These are phyloP conservation scores for Mionectes olivaceus DNA, from an alignment of 2,797 vertebrate genomes.

Conservation along the genomic window DNA sequence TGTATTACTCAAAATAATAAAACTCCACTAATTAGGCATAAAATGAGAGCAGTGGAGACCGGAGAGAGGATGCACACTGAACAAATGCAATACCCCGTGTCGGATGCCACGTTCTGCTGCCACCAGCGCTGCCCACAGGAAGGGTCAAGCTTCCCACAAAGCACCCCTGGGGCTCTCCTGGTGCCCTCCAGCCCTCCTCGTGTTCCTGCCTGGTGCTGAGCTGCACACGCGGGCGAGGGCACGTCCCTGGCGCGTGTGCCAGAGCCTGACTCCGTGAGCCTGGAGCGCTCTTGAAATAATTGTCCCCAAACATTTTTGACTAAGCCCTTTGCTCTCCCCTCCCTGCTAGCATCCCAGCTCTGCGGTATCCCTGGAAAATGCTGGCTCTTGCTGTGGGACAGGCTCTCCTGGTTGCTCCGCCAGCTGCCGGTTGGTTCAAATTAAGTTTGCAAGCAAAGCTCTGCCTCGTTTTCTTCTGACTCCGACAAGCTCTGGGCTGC, in stretches of 20 bases:
- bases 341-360: neutral
- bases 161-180: neutral
- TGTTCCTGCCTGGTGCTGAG: neutral
- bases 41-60: neutral
- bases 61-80: neutral
- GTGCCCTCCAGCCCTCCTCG: neutral
- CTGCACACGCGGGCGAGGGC: fast-evolving
- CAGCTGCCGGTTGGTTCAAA: constrained; percentile 41
- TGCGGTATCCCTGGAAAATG: neutral
- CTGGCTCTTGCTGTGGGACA: constrained; percentile 2
- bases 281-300: neutral
- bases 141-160: neutral
- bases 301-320: neutral
- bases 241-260: fast-evolving
- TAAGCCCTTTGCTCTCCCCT: constrained; percentile 1
- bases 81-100: fast-evolving
- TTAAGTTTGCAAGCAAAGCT: constrained; percentile 19
- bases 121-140: neutral
- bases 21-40: neutral
- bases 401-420: neutral
- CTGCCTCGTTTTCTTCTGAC: constrained; percentile 16
- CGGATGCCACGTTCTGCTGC: neutral
- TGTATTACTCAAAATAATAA: neutral
- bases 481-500: constrained; percentile 31
- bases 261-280: neutral